Percentiles rank a stretch among this genome's conserved stretches.
These are phyloP conservation scores for Odocoileus hemionus DNA, from an alignment of 2,113 vertebrate species.

Conservation along the genomic window DNA sequence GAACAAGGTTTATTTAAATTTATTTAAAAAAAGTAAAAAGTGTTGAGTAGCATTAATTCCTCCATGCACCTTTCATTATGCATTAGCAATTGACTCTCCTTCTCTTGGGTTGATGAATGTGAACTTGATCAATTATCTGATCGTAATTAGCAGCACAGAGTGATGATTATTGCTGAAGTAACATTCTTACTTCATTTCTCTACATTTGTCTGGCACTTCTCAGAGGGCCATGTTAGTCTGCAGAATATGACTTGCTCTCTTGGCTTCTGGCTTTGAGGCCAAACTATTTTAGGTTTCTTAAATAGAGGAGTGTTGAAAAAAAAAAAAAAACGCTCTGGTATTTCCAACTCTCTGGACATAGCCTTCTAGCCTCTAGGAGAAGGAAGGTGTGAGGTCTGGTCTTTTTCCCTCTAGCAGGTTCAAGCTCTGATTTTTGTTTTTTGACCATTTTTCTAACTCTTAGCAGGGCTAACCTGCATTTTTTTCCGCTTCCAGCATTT, in stretches of 20 bases:
- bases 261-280: slow-evolving; percentile 44
- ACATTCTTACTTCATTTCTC: slow-evolving; percentile 45
- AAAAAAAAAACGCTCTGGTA: background rate
- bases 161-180: slow-evolving; percentile 49
- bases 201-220: slow-evolving; percentile 12
- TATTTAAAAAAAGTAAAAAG: slow-evolving; percentile 15
- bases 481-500: background rate
- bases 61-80: slow-evolving; percentile 52
- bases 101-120: slow-evolving; percentile 71
- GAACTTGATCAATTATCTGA: slow-evolving; percentile 74
- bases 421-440: background rate
- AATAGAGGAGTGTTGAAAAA: background rate
- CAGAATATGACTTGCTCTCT: background rate
- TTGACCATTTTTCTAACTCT: background rate
- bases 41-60: slow-evolving; percentile 58
- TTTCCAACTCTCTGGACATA: background rate
- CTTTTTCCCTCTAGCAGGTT: background rate
- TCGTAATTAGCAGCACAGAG: slow-evolving; percentile 60
- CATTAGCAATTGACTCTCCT: slow-evolving; percentile 68
- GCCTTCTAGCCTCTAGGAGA: background rate
- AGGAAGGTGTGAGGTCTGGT: background rate
- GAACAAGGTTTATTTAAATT: slow-evolving; percentile 55
- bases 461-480: background rate
- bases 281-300: slow-evolving; percentile 23
- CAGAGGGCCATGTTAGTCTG: background rate